Base-by-base conservation (phyloP, 2,888 invertebrate genomes). In the Ectobius pallidus region DNA sequence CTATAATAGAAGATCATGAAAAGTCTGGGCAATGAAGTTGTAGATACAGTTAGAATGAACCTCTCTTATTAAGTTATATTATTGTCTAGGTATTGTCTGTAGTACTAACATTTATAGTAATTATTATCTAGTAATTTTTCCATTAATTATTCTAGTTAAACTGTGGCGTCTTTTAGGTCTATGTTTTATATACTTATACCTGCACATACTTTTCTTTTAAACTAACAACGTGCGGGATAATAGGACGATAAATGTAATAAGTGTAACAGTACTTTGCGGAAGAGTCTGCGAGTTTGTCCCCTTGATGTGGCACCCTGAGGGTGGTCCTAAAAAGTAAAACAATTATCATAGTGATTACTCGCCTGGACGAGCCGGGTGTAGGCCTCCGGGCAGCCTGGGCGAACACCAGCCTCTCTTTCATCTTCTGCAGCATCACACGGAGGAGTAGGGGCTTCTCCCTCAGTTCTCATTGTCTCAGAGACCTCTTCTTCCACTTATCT, bases 271-370 rank as follows among this genome's bases (percentile, higher is more conserved):
- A 55, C 55, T 9, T 34, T 55, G 30, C 49, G 49, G 49, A 16
- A n/a, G 49, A 16, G 16, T 49, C 49, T 49, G 49, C 6, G n/a
- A 49, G 49, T n/a, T n/a, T 49, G 49, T 49, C 49, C 49, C 49
- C 16, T 49, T 34, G 34, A 6, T 34, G 34, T 34, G 11, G 34
- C 27, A 4, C n/a, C 42, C 25, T 22, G 22, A 42, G 16, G 65
- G 42, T 20, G 65, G 42, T 22, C 65, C 63, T 25, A 20, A 65
- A 44, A 65, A 65, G 25, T 65, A 44, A 65, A 65, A 65, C 65
- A 65, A 65, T 44, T 65, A 65, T 65, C 65, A 16, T 65, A 44
- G 42, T 65, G 22, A 65, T 65, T 65, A 65, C 16, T 14, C 42
- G 27, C 20, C 3, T 25, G 44, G 22, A 44, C n/a, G 22, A 20